Evolutionary conservation across 2,113 vertebrate species (phyloP).

Genomic region (Mixornis gularis): DNA sequence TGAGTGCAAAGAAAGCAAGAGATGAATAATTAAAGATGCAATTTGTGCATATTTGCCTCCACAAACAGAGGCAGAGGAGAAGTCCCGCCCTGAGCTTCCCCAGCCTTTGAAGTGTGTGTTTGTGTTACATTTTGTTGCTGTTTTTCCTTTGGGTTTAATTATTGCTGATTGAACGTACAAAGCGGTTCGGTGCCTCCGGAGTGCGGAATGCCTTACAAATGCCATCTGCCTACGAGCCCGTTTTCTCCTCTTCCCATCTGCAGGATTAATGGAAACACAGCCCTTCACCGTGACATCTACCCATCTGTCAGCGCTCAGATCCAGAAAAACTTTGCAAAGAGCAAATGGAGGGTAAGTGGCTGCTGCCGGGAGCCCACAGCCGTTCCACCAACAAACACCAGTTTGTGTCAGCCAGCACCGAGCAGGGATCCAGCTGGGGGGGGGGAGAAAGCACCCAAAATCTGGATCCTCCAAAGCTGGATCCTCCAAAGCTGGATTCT

Average conservation of each 20-base stretch:
- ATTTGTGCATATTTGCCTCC: slow-evolving; percentile 25
- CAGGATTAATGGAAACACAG: slow-evolving; percentile 88
- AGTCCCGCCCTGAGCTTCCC: slow-evolving; percentile 17
- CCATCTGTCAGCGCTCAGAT: slow-evolving; percentile 88
- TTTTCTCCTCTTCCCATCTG: slow-evolving; percentile 44
- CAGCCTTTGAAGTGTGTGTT: slow-evolving; percentile 44
- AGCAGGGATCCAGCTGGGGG: not conserved
- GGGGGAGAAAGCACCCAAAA: not conserved
- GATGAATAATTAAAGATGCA: slow-evolving; percentile 24
- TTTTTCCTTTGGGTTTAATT: slow-evolving; percentile 66
- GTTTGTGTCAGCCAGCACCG: not conserved
- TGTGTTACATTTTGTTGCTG: slow-evolving; percentile 50
- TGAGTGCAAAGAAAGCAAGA: not conserved
- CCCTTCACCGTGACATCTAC: slow-evolving; percentile 85
- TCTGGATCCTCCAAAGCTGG: not conserved
- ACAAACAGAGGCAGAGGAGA: slow-evolving; percentile 7
- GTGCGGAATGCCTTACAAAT: slow-evolving; percentile 51
- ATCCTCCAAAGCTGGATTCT: not conserved
- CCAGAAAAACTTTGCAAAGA: slow-evolving; percentile 90
- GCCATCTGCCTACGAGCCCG: slow-evolving; percentile 50
- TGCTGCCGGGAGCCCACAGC: not conserved
- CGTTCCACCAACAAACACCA: not conserved
- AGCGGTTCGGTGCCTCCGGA: slow-evolving; percentile 32
- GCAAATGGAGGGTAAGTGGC: slow-evolving; percentile 87
- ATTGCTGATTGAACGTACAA: slow-evolving; percentile 60